phyloP scores from a whole-genome alignment of 2,113 vertebrate genomes.

The Hipposideros armiger region DNA sequence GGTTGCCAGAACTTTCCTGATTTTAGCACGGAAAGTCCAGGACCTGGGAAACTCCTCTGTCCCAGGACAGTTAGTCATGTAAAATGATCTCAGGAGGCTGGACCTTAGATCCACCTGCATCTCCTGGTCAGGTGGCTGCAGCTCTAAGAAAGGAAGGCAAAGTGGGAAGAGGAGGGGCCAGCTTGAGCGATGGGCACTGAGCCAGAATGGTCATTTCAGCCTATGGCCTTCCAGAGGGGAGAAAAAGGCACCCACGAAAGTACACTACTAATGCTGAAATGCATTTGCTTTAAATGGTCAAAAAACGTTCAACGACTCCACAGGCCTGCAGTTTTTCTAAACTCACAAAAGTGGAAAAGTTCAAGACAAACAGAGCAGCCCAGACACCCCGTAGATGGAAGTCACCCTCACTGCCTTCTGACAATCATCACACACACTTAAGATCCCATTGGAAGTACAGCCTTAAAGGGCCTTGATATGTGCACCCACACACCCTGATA shows the following conservation, averaged over 20 bases:
- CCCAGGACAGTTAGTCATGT: not conserved
- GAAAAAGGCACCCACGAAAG: slow-evolving; percentile 8
- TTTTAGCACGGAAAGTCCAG: not conserved
- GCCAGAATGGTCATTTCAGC: not conserved
- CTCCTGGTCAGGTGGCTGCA: not conserved
- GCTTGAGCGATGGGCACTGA: not conserved
- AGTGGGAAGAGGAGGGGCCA: not conserved
- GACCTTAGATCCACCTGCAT: not conserved
- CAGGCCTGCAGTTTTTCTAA: slow-evolving; percentile 54
- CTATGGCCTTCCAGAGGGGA: not conserved
- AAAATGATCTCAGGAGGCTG: not conserved
- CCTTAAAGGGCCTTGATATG: slow-evolving; percentile 1
- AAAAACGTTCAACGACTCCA: slow-evolving; percentile 43
- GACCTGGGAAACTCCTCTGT: not conserved
- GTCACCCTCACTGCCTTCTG: slow-evolving; percentile 10
- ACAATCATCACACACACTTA: slow-evolving; percentile 63
- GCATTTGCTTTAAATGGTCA: slow-evolving; percentile 70
- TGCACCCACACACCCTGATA: not conserved
- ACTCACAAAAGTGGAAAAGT: slow-evolving; percentile 74
- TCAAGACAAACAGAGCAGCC: slow-evolving; percentile 64
- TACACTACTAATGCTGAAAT: not conserved
- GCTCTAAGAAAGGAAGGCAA: not conserved
- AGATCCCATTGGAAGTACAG: slow-evolving; percentile 34
- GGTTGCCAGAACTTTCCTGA: not conserved
- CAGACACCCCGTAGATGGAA: slow-evolving; percentile 70